Base-by-base conservation (phyloP, 2,113 vertebrate species). In the Leptocoma aspasia region DNA sequence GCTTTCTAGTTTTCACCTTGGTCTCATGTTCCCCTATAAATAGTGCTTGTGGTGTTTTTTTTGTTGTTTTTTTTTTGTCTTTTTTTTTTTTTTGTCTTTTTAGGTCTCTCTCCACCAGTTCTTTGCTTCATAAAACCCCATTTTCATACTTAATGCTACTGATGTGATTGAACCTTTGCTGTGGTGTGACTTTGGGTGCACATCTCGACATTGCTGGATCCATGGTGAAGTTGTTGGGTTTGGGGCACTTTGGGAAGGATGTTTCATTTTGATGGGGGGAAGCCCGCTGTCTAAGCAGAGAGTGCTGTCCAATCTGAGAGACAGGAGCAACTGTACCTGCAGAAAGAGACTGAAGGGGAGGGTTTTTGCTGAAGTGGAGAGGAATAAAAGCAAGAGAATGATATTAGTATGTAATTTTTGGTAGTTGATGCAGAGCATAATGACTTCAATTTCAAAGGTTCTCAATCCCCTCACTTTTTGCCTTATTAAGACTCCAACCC, bases 391-490 rank as follows among this genome's bases (percentile, higher is more conserved):
- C 76, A 33, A 26, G 35, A 56, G 68, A 86, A 75, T 41, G 47
- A 17, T 49, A 78, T 84, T 86, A 76, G 14, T 28, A 49, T 52
- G 18, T 81, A 68, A 89, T 86, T 96, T 90, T 80, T 94, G 69
- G 60, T 54, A 84, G 49, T 83, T 63, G 79, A 59, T 86, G 42
- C 53, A 66, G 64, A 0, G 0, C 59, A 52, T 92, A 86, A 90
- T 59, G 63, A 86, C 80, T 89, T 78, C 79, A 22, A 42, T 96
- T 93, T 86, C 82, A 94, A 94, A 91, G 80, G 80, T 94, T 56
- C 81, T 89, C 14, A 16, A 92, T 95, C 73, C 44, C 44, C 52
- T 78, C 71, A 42, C 63, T 96, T 94, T 57, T 64, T 84, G 77
- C 41, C 53, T 92, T 93, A 86, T 91, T 94, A 81, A 89, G 69